Evolutionary conservation across 2,888 invertebrate genomes (phyloP), one percentile per base, ranked within the genome.

Genomic region (Stenodera caucasica): DNA sequence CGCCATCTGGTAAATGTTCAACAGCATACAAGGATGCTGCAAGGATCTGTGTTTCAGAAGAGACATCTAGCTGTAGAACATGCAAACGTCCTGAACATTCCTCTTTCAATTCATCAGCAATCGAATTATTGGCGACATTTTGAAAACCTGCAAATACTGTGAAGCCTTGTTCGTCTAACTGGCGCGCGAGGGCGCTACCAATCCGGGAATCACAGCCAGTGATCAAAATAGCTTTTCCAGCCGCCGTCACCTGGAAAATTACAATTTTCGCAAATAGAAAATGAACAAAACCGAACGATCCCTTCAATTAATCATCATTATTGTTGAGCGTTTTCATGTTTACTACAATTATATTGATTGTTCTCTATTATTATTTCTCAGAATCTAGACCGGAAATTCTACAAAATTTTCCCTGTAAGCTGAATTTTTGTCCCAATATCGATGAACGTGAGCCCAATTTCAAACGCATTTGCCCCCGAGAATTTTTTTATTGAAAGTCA

Each of bases 131-230:
- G 1, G 84, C 84, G 72, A 87, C 84, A 72, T 82, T 86, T 70
- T 86, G 85, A 78, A 92, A 92, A 63, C 91, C 93, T 55, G 94
- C 94, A 76, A 94, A 93, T n/a, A 94, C 90, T 49, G 92, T 91
- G 78, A 93, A 92, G 32, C 94, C 94, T 77, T 91, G 83, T 75
- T 91, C 91, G 73, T 94, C 92, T 57, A 94, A 82, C 71, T 88
- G 86, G 69, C 90, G 86, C n/a, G 92, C 92, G 73, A 92, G 81
- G 57, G 88, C 85, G 72, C 86, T 87, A 55, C 90, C 90, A 57
- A 91, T 83, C 37, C 88, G 86, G 52, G 89, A 88, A 78, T 94
- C 94, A 78, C 93, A 94, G 58, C 93, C 93, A 9, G 93, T 92
- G 68, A 94, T 86, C 50, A 94, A 80, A 3, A 94, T 88, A n/a